Percentiles rank a stretch among this genome's conserved stretches.
These are phyloP conservation scores for Condylura cristata DNA, from an alignment of 2,113 vertebrate species.

Conservation along the genomic window DNA sequence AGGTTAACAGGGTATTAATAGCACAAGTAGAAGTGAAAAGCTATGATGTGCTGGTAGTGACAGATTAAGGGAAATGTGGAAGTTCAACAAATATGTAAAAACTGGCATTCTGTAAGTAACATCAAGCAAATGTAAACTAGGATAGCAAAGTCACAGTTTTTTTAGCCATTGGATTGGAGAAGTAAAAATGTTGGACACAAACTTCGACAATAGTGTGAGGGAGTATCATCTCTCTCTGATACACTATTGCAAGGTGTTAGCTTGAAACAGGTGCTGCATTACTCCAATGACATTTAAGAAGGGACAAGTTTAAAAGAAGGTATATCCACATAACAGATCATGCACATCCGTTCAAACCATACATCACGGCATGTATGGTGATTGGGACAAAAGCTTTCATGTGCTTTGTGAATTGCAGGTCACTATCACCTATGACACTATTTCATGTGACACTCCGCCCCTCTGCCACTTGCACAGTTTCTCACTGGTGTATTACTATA, in stretches of 20 bases:
- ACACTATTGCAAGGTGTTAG: neutral
- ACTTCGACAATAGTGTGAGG: neutral
- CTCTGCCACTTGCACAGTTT: too few species aligned
- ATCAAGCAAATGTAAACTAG: neutral
- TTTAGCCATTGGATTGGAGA: neutral
- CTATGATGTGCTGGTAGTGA: conserved; percentile 33
- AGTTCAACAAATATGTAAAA: neutral
- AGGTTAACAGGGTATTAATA: neutral
- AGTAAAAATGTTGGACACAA: neutral
- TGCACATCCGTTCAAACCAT: neutral
- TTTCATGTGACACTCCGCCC: neutral
- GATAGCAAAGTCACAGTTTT: neutral
- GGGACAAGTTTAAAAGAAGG: neutral
- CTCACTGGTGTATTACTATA: neutral
- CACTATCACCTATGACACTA: neutral
- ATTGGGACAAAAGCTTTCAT: neutral
- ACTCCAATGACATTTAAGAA: fast-evolving
- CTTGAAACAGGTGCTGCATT: neutral
- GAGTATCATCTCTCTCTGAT: neutral
- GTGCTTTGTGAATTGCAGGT: neutral
- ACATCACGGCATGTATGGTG: neutral
- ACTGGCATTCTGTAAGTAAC: neutral
- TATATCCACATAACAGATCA: neutral
- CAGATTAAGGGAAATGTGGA: neutral
- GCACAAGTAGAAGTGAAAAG: conserved; percentile 76